phyloP scores from a whole-genome alignment of 92 coral and sea anemone genomes.

The Parazoanthus darwini region DNA sequence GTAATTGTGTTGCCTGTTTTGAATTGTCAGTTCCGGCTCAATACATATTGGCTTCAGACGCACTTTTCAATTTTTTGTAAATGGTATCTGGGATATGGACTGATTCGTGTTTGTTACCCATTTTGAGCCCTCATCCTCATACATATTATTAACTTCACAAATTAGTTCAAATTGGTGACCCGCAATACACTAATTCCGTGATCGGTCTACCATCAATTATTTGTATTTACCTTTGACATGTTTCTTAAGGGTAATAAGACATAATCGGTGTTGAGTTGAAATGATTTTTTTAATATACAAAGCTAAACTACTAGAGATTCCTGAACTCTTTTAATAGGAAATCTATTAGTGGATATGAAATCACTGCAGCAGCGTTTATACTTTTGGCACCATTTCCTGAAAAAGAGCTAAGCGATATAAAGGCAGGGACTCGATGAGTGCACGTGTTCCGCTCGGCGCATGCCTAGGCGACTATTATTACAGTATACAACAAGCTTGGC shows the following conservation, averaged over 20 bases:
- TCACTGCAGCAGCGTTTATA: neutral
- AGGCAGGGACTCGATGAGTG: constrained; percentile 17
- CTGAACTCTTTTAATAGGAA: too few relatives aligned
- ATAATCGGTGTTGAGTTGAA: neutral
- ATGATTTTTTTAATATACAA: neutral
- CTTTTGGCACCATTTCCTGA: constrained; percentile 11
- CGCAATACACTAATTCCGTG: constrained; percentile 12
- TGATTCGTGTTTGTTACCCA: neutral
- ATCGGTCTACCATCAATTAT: constrained; percentile 25
- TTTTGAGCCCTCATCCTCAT: neutral
- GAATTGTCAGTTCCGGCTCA: neutral
- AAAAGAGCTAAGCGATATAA: neutral
- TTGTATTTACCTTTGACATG: constrained; percentile 33
- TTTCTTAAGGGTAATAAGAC: constrained; percentile 24
- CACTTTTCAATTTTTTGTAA: neutral
- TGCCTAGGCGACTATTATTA: constrained; percentile 44
- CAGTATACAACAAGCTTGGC: constrained; percentile 20
- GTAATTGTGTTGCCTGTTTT: neutral
- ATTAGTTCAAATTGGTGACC: neutral
- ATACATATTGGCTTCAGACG: neutral
- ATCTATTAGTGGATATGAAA: constrained; percentile 1
- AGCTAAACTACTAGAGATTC: neutral
- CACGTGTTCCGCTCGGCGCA: constrained; percentile 47
- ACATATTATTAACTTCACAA: neutral
- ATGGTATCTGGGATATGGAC: neutral